Conservation (phyloP, 2,113 vertebrate species). For the Lonchura striata region DNA sequence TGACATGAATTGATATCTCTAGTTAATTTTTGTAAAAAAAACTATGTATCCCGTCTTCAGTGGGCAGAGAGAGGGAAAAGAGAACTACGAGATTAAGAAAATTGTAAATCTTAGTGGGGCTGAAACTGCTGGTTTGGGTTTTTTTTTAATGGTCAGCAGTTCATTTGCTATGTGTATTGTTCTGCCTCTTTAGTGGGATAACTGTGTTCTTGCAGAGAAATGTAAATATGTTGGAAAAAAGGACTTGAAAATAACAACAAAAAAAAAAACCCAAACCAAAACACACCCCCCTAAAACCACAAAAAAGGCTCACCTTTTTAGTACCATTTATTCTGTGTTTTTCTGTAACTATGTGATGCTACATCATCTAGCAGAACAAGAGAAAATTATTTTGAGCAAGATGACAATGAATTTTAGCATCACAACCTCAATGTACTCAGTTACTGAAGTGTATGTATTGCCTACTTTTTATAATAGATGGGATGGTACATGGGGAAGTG, state of each 20-base stretch:
- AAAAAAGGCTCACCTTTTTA: rapidly evolving
- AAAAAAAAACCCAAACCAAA: not conserved
- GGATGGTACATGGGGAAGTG: not conserved
- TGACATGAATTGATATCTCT: not conserved
- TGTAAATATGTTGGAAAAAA: not conserved
- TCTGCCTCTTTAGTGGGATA: not conserved
- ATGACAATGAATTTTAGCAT: not conserved
- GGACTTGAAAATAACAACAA: not conserved
- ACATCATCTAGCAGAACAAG: not conserved
- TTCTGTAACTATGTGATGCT: not conserved
- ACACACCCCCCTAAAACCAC: rapidly evolving
- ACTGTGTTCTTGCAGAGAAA: not conserved
- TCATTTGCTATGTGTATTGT: not conserved
- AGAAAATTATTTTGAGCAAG: not conserved
- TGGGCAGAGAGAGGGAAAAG: not conserved
- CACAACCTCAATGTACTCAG: rapidly evolving
- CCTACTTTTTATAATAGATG: not conserved
- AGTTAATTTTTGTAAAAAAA: not conserved
- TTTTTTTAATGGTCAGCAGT: not conserved
- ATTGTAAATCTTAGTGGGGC: rapidly evolving
- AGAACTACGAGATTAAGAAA: not conserved
- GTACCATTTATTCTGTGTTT: not conserved
- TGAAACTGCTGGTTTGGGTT: not conserved
- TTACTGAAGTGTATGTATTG: not conserved
- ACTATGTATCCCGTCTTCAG: not conserved